Conservation (phyloP, 1,140 invertebrate genomes). For the Drosophila melanica region DNA sequence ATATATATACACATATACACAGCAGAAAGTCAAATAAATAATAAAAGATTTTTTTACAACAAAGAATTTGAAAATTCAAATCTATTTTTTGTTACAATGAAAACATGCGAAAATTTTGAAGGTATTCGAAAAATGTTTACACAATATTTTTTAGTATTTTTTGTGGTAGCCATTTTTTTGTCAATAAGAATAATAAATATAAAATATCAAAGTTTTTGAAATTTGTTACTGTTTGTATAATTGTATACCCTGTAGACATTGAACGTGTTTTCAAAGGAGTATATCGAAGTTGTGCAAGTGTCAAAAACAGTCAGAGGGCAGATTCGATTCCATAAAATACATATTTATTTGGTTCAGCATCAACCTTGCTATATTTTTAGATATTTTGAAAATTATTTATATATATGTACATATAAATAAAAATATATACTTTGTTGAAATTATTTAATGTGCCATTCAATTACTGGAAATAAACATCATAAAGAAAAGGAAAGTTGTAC, state of each 20-base stretch:
- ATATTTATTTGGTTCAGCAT: too few species aligned
- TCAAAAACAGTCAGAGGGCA: too few species aligned
- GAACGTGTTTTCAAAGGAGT: too few species aligned
- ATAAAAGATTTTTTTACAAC: slow-evolving; percentile 18
- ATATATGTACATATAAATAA: background rate
- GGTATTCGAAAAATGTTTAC: background rate
- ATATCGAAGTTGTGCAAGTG: too few species aligned
- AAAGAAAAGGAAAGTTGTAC: too few species aligned
- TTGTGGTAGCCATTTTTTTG: background rate
- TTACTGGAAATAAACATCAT: too few species aligned
- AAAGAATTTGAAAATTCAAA: slow-evolving; percentile 34
- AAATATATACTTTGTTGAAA: background rate
- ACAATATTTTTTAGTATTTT: background rate
- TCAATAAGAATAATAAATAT: background rate
- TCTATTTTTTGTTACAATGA: slow-evolving; percentile 1
- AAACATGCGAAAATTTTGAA: background rate
- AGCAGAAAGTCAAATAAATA: slow-evolving; percentile 5
- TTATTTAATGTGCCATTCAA: background rate
- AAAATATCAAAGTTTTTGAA: background rate
- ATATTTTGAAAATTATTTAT: too few species aligned
- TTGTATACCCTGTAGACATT: too few species aligned
- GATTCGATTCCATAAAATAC: too few species aligned
- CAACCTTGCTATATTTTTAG: too few species aligned
- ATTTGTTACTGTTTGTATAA: background rate
- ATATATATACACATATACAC: slow-evolving; percentile 15